These are phyloP conservation scores for Mesorhabditis belari DNA, from an alignment of 2,888 invertebrate species.

Conservation along the genomic window DNA sequence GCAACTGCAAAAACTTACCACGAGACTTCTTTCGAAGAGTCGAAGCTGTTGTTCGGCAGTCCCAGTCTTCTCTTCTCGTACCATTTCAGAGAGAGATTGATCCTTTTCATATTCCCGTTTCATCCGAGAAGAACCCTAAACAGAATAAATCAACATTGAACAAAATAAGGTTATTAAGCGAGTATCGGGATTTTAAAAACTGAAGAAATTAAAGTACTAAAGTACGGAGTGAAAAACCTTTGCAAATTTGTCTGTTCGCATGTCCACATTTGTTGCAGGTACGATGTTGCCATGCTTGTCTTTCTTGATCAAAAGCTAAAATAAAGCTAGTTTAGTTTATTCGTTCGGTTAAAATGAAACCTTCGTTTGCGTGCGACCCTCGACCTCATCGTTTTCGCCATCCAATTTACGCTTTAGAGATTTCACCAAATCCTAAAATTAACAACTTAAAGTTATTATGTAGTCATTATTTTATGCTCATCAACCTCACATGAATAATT, in stretches of 20 bases:
- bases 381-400: slow-evolving; percentile 60
- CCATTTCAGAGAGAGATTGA: slow-evolving; percentile 49
- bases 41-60: slow-evolving; percentile 74
- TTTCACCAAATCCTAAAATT: slow-evolving; percentile 60
- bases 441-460: background rate
- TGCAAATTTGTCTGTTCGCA: background rate
- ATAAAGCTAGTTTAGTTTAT: background rate
- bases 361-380: no score
- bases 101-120: slow-evolving; percentile 33
- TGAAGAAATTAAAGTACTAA: no score
- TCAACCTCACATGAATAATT: no score
- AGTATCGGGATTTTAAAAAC: no score
- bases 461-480: no score
- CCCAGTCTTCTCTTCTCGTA: slow-evolving; percentile 68
- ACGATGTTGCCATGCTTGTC: slow-evolving; percentile 29
- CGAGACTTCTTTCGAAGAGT: slow-evolving; percentile 61
- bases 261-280: slow-evolving; percentile 14
- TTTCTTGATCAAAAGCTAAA: slow-evolving; percentile 23
- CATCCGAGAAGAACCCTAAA: slow-evolving; percentile 32
- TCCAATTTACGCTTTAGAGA: slow-evolving; percentile 72
- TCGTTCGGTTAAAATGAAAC: no score
- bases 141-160: no score
- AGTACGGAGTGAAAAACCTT: background rate
- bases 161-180: no score
- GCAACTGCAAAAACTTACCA: slow-evolving; percentile 32